Evolutionary conservation across 2,113 vertebrate species (phyloP).

Genomic region (Vimba vimba): DNA sequence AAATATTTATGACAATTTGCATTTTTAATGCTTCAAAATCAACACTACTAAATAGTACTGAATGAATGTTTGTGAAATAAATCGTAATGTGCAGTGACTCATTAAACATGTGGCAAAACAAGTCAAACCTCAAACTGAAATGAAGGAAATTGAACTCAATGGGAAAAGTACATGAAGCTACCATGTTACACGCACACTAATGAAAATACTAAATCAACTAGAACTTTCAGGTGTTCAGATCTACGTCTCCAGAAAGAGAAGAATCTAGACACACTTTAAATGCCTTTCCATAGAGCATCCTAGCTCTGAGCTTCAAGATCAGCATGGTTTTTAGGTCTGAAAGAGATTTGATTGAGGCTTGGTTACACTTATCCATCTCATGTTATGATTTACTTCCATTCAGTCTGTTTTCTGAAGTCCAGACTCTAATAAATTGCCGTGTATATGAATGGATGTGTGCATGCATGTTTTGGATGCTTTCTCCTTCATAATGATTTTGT

Average conservation of each 20-base stretch:
- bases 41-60: neutral
- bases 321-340: neutral
- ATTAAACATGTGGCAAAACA: slow-evolving; percentile 13
- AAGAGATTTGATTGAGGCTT: neutral
- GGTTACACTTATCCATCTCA: neutral
- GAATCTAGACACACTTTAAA: neutral
- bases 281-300: neutral
- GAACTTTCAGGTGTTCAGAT: no score
- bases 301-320: neutral
- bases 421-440: neutral
- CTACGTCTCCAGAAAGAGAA: neutral
- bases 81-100: neutral
- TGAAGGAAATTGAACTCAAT: neutral
- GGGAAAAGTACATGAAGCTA: slow-evolving; percentile 16
- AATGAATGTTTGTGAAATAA: neutral
- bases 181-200: neutral
- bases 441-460: slow-evolving; percentile 37
- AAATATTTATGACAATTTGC: slow-evolving; percentile 2
- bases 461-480: slow-evolving; percentile 36
- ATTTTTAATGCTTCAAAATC: neutral
- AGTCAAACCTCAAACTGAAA: slow-evolving; percentile 3
- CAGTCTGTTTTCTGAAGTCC: neutral
- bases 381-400: neutral
- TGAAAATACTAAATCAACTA: neutral
- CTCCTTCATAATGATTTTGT: slow-evolving; percentile 24